phyloP scores from a whole-genome alignment of 2,113 vertebrate genomes.

The Turnix velox region DNA sequence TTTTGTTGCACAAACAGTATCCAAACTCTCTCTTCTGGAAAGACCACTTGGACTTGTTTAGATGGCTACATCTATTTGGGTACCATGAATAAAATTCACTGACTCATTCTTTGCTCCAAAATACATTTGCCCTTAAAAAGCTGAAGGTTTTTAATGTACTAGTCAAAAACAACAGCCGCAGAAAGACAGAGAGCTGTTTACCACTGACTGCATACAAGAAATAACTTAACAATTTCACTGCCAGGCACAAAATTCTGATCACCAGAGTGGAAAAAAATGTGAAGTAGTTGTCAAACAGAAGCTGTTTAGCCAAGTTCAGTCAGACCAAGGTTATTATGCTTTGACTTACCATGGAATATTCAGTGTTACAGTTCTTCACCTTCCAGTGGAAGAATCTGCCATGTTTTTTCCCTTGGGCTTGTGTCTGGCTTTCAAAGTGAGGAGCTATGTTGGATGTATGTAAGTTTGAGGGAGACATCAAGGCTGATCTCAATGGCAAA shows the following conservation, averaged over 20 bases:
- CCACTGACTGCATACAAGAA: not conserved
- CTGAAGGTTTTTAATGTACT: not conserved
- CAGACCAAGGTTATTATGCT: not conserved
- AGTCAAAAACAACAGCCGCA: not conserved
- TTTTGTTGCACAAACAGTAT: not conserved
- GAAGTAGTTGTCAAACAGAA: not conserved
- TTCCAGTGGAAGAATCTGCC: not conserved
- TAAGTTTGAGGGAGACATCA: not conserved
- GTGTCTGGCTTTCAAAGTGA: not conserved
- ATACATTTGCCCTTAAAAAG: not conserved
- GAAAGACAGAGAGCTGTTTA: not conserved
- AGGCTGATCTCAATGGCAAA: not conserved
- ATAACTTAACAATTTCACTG: not conserved
- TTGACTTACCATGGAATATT: not conserved
- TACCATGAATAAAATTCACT: not conserved
- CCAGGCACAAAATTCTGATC: not conserved
- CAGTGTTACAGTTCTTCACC: not conserved
- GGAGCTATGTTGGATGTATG: not conserved
- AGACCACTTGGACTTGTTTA: not conserved
- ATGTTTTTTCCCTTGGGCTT: not conserved
- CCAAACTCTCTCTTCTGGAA: not conserved
- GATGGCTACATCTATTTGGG: not conserved
- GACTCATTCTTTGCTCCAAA: not conserved
- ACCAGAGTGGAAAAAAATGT: not conserved
- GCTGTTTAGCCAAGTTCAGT: not conserved